A percentile compares a stretch with the other conserved stretches of the same genome.
Evolutionary conservation across 1,140 invertebrate genomes (phyloP).

Genomic region (Neuroterus valhalla): DNA sequence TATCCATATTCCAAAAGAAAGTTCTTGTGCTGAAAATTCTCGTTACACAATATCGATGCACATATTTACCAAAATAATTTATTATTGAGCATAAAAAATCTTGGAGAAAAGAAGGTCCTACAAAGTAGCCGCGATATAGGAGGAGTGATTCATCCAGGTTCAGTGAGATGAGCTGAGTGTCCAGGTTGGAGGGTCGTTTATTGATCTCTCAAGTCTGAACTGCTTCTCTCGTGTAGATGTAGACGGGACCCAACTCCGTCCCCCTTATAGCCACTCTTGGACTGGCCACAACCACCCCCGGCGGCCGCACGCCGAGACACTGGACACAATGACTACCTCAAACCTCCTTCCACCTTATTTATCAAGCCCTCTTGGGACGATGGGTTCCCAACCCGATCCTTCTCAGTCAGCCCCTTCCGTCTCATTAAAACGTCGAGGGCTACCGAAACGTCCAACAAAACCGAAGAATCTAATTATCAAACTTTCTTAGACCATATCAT

Average conservation of each 20-base stretch:
- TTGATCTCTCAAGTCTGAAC: slow-evolving; percentile 76
- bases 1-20: not conserved
- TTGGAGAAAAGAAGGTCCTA: not conserved
- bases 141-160: slow-evolving; percentile 42
- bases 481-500: not conserved
- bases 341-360: slow-evolving; percentile 56
- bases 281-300: slow-evolving; percentile 72
- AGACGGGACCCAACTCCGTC: slow-evolving; percentile 72
- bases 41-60: not conserved
- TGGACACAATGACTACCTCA: slow-evolving; percentile 69
- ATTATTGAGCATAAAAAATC: not conserved
- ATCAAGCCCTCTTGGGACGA: slow-evolving; percentile 65
- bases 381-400: slow-evolving; percentile 66
- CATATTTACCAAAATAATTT: not conserved
- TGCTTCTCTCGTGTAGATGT: slow-evolving; percentile 71
- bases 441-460: slow-evolving; percentile 2
- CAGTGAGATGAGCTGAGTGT: slow-evolving; percentile 64
- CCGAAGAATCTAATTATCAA: slow-evolving; percentile 17
- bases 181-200: slow-evolving; percentile 75
- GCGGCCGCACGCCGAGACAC: slow-evolving; percentile 69
- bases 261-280: slow-evolving; percentile 67
- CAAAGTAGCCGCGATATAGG: slow-evolving; percentile 32
- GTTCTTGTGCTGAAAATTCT: not conserved
- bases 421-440: slow-evolving; percentile 37
- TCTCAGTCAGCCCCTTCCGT: slow-evolving; percentile 48